Conservation (phyloP, 2,797 vertebrate species). For the Luscinia luscinia region DNA sequence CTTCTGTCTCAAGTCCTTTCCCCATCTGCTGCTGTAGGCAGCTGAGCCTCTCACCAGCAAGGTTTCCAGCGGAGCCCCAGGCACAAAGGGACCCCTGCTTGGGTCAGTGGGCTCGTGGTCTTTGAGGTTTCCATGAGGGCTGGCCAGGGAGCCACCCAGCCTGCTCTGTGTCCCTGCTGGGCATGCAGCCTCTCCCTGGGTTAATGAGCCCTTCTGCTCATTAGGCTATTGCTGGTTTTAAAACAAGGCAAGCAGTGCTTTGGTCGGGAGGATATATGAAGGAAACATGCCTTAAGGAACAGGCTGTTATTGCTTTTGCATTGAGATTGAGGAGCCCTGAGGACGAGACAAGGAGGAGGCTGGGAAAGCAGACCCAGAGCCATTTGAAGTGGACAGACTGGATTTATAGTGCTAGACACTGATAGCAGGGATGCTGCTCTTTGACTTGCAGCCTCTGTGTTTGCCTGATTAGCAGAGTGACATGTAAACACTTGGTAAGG, state of each 20-base stretch:
- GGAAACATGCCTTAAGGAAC: conserved; percentile 23
- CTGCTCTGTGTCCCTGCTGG: neutral
- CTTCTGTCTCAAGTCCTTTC: neutral
- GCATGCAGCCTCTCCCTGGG: neutral
- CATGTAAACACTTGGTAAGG: neutral
- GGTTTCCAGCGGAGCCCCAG: neutral
- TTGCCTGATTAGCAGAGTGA: conserved; percentile 36
- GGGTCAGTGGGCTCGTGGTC: neutral
- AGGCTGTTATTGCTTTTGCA: neutral
- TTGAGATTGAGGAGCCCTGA: neutral
- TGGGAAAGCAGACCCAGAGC: conserved; percentile 7
- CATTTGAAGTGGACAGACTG: neutral
- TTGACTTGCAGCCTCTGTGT: conserved; percentile 10
- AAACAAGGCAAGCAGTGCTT: conserved; percentile 15
- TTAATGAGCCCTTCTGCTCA: conserved; percentile 16
- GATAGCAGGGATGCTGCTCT: conserved; percentile 35
- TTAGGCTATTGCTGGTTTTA: neutral
- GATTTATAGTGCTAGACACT: conserved; percentile 13
- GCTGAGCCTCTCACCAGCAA: neutral
- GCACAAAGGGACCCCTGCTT: neutral
- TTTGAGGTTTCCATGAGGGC: neutral
- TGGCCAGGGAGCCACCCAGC: neutral
- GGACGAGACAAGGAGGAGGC: neutral
- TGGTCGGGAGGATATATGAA: neutral
- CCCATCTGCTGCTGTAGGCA: neutral